A percentile compares a stretch with the other conserved stretches of the same genome.
Evolutionary conservation across 2,888 invertebrate genomes (phyloP).

Genomic region (Drosophila borealis): DNA sequence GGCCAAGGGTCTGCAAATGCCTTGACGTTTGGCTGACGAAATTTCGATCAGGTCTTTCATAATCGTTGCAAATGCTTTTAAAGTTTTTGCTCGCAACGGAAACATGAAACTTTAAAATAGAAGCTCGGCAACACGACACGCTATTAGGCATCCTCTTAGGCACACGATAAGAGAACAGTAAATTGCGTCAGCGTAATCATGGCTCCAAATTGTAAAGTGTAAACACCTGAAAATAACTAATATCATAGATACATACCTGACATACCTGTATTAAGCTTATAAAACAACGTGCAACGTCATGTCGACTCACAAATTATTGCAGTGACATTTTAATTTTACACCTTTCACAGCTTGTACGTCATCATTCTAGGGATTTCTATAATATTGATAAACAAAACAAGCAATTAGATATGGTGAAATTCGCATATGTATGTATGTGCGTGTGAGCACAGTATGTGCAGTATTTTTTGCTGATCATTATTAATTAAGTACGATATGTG

Average conservation of each 20-base stretch:
- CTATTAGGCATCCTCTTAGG: neutral
- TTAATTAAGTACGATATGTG: slow-evolving; percentile 24
- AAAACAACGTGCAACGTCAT: slow-evolving; percentile 19
- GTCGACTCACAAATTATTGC: neutral
- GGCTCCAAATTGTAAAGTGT: neutral
- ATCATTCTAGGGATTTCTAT: slow-evolving; percentile 55
- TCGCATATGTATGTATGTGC: slow-evolving; percentile 3
- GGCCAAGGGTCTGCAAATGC: slow-evolving; percentile 28
- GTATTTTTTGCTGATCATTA: slow-evolving; percentile 33
- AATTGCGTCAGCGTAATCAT: slow-evolving; percentile 45
- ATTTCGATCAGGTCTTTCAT: slow-evolving; percentile 46
- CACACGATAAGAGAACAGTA: slow-evolving; percentile 2
- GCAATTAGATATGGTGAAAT: slow-evolving; percentile 9
- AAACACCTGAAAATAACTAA: neutral
- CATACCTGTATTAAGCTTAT: neutral
- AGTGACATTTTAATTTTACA: slow-evolving; percentile 4
- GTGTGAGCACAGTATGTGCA: neutral
- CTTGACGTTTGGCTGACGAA: slow-evolving; percentile 54
- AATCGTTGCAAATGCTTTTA: slow-evolving; percentile 29
- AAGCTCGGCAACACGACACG: slow-evolving; percentile 16
- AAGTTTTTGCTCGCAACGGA: slow-evolving; percentile 19
- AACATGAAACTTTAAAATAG: slow-evolving; percentile 52
- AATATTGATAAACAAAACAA: slow-evolving; percentile 15
- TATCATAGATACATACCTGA: neutral
- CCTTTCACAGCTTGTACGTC: slow-evolving; percentile 26